Base-by-base conservation (phyloP, 2,888 invertebrate species). In the Amphipyra berbera region DNA sequence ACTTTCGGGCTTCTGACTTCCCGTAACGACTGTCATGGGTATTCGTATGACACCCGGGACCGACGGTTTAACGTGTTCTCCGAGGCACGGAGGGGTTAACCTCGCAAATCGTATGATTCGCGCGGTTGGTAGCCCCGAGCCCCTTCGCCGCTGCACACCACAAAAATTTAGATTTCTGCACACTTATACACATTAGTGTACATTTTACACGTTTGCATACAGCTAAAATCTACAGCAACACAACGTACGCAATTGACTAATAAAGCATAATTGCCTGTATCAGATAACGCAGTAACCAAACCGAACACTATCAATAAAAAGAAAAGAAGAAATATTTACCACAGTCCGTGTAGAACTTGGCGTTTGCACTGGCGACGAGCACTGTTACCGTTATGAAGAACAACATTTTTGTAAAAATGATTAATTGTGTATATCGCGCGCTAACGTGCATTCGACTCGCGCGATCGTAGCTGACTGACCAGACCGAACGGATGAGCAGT, bases 291-390 rank as follows among this genome's bases (percentile, higher is more conserved):
- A 44, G 42, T 40, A 13, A 40, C 9, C 9, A 10, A 47, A 53
- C 46, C 40, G 14, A 49, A 49, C 6, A 68, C 13, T 12, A 35
- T 15, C 41, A 10, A 33, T n/a, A 10, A 21, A 12, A 10, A n/a
- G 38, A 27, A 21, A 37, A 59, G 60, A 61, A 65, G 15, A 50
- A 49, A 78, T 74, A 86, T 72, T 83, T 89, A 95, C 94, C 94
- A 66, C 94, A 95, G 79, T 95, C 94, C 64, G 84, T 87, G 84
- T 91, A 94, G 83, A 92, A 93, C 64, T 94, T 94, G 3, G 92
- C 94, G 63, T 94, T 87, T 8, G 86, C 89, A 88, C 90, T 87
- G 73, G 88, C 89, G 69, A 93, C 79, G 5, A 93, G 78, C 74
- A 93, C 85, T 49, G 85, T 79, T 56, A 89, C 70, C 47, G 85